Evolutionary conservation across 2,888 invertebrate genomes (phyloP).

Genomic region (Rhagonycha fulva): DNA sequence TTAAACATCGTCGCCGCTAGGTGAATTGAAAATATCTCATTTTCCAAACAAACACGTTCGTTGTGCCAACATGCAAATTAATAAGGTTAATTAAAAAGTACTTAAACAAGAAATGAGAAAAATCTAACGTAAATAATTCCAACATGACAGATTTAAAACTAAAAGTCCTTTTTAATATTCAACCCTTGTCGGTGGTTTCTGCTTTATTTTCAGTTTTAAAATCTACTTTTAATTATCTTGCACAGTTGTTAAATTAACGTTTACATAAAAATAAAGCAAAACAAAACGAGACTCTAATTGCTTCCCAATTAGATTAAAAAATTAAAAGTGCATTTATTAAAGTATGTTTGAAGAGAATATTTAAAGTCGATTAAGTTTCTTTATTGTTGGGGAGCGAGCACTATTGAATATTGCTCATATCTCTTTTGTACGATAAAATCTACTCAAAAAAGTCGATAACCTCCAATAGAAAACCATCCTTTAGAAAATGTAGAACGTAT

Average conservation of each 20-base stretch:
- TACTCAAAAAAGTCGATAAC: not conserved
- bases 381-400: not conserved
- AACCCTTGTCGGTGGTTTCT: not conserved
- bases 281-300: not conserved
- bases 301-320: not conserved
- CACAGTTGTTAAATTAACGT: not conserved
- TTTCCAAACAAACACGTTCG: not conserved
- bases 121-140: not conserved
- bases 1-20: too few relatives aligned
- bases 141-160: too few relatives aligned
- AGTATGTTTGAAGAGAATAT: not conserved
- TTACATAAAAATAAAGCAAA: not conserved
- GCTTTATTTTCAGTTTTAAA: not conserved
- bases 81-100: not conserved
- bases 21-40: not conserved
- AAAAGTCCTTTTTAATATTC: not conserved
- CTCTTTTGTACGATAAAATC: not conserved
- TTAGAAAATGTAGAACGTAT: not conserved
- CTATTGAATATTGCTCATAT: not conserved
- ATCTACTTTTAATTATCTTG: not conserved
- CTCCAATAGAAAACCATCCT: not conserved
- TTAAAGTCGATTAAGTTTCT: not conserved
- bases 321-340: not conserved
- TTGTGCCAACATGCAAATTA: not conserved
- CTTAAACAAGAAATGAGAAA: not conserved